Base-by-base conservation (phyloP, 2,888 invertebrate genomes). In the Himalopsyche anomala region DNA sequence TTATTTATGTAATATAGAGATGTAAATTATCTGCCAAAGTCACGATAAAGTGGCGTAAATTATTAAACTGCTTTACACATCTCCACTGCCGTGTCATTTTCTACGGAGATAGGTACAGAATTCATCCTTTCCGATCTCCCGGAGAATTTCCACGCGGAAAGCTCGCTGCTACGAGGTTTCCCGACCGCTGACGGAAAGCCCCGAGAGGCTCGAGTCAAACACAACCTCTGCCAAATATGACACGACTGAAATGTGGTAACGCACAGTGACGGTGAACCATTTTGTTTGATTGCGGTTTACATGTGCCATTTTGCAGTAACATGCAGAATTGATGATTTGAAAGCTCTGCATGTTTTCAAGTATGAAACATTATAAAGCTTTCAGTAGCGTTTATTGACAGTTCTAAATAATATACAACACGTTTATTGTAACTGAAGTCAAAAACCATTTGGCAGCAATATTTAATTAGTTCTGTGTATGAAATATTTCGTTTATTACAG, bases 191-290 rank as follows among this genome's bases (percentile, higher is more conserved):
- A 38, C 86, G 81, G 40, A 62, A 9, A 42, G 19, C 45, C 28
- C 56, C 86, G 86, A 84, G 38, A 36, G 69, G 55, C 28, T 17
- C 81, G 84, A 84, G 62, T 74, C 83, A 74, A 83, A 83, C 36
- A 42, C 40, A 83, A 83, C 40, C 74, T 55, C 62, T 74, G 74
- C 62, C 62, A 62, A 83, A 83, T 83, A 83, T 83, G 83, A 83
- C 83, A 74, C 83, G 83, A 74, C 40, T 74, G 36, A 83, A 83
- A 38, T 83, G 83, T 83, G 83, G 83, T 38, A 38, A 51, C 42
- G 45, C 62, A 15, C 62, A 62, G 62, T 11, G 62, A 62, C 19
- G 62, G 62, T 62, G 62, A 62, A 62, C 62, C 62, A 28, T 62
- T 62, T 62, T 62, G 62, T 62, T 62, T 62, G 62, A 62, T 62